These are phyloP conservation scores for Berghia stephanieae DNA, from an alignment of 1,140 invertebrate genomes.

Conservation along the genomic window DNA sequence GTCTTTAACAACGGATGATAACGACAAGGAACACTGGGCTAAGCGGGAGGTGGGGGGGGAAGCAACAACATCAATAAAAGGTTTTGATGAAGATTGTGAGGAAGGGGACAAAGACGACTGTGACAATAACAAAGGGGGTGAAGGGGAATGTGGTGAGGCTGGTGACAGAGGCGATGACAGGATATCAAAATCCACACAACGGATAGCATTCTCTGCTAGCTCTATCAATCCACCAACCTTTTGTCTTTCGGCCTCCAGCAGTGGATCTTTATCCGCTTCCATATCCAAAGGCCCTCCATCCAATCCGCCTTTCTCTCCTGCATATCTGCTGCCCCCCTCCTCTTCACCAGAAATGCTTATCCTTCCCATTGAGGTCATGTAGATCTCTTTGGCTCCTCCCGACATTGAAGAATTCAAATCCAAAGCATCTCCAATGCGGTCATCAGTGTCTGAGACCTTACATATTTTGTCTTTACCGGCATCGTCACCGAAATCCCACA, in stretches of 20 bases:
- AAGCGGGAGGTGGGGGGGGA: too few relatives aligned
- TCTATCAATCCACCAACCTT: slow-evolving; percentile 38
- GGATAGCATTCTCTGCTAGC: slow-evolving; percentile 20
- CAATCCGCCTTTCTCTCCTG: neutral
- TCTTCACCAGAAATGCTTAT: slow-evolving; percentile 47
- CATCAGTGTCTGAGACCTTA: neutral
- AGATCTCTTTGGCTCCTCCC: slow-evolving; percentile 45
- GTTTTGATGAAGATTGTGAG: too few relatives aligned
- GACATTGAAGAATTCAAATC: neutral
- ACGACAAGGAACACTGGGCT: too few relatives aligned
- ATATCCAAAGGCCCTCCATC: neutral
- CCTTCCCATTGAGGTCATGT: slow-evolving; percentile 45
- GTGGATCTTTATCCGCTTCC: neutral
- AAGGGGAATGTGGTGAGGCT: too few relatives aligned
- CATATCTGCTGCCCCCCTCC: slow-evolving; percentile 11
- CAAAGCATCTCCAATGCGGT: neutral
- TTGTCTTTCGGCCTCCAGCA: neutral
- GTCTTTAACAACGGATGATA: too few relatives aligned
- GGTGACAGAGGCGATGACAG: too few relatives aligned
- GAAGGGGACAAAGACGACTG: too few relatives aligned
- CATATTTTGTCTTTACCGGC: too few relatives aligned
- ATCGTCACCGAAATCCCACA: too few relatives aligned
- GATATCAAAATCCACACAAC: too few relatives aligned
- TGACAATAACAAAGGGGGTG: too few relatives aligned
- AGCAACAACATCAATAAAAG: too few relatives aligned